phyloP scores from a whole-genome alignment of 37 sponge, comb jelly and placozoan genomes.

The Bolinopsis microptera region DNA sequence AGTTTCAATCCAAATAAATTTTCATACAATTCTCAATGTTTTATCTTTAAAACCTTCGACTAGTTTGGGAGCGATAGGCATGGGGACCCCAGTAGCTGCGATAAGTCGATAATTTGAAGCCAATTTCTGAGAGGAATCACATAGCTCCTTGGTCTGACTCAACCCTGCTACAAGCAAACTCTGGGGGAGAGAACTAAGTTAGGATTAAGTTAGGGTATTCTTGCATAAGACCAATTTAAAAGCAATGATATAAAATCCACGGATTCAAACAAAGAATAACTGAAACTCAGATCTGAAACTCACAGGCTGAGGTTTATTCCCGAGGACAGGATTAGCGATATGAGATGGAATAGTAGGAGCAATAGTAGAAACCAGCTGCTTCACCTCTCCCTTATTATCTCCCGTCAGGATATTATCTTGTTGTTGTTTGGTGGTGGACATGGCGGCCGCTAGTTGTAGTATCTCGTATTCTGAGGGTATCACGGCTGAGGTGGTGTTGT shows the following conservation, averaged over 20 bases:
- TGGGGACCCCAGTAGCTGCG: constrained; percentile 21
- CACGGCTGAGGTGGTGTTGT: constrained; percentile 7
- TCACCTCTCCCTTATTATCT: not conserved
- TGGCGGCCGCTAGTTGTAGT: constrained; percentile 49
- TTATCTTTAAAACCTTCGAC: too few relatives aligned
- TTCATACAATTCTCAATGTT: constrained; percentile 4
- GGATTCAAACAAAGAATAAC: not conserved
- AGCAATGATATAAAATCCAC: not conserved
- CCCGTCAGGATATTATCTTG: not conserved
- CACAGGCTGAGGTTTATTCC: constrained; percentile 41
- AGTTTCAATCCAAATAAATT: not conserved
- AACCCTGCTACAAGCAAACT: constrained; percentile 37
- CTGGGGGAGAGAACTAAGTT: not conserved
- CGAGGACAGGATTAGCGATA: constrained; percentile 56
- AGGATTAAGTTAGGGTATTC: not conserved
- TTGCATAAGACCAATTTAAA: too few relatives aligned
- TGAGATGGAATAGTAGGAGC: constrained; percentile 61
- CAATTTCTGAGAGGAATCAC: constrained; percentile 37
- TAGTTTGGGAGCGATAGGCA: constrained; percentile 27
- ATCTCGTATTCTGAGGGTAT: constrained; percentile 64
- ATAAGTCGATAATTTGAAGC: not conserved
- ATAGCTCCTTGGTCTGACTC: constrained; percentile 56
- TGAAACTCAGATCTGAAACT: not conserved
- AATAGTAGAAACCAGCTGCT: constrained; percentile 50
- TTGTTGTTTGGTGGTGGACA: not conserved